Evolutionary conservation across 1,140 invertebrate genomes (phyloP).

Genomic region (Drosophila murphyi): DNA sequence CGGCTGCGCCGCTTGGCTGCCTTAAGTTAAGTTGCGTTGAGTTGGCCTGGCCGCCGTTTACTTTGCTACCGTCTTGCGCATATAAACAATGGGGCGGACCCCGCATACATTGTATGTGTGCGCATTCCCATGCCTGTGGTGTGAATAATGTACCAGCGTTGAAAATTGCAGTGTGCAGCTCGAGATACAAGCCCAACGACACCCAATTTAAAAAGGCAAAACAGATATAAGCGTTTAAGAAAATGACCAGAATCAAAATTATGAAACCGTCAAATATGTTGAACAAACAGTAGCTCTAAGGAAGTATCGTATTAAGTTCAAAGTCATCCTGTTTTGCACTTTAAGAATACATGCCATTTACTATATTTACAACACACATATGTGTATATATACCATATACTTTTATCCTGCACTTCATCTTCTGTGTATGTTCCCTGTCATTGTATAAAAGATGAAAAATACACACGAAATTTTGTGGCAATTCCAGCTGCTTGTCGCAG

Average conservation of each 20-base stretch:
- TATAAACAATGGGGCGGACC: slow-evolving; percentile 46
- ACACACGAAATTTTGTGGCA: slow-evolving; percentile 1
- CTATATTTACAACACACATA: too few species aligned
- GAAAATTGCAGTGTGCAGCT: slow-evolving; percentile 50
- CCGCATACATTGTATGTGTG: slow-evolving; percentile 35
- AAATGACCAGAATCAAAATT: neutral
- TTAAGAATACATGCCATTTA: too few species aligned
- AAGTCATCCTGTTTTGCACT: neutral
- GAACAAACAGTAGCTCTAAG: neutral
- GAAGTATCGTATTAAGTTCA: neutral
- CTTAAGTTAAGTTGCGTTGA: slow-evolving; percentile 12
- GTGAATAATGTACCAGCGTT: slow-evolving; percentile 69
- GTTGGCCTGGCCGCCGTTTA: slow-evolving; percentile 3
- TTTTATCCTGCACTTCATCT: neutral
- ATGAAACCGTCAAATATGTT: slow-evolving; percentile 10
- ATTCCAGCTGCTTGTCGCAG: slow-evolving; percentile 15
- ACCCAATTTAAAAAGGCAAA: slow-evolving; percentile 47
- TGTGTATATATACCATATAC: too few species aligned
- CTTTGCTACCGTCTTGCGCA: slow-evolving; percentile 81
- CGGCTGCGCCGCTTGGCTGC: slow-evolving; percentile 57
- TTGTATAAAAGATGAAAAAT: neutral
- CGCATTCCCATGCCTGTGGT: slow-evolving; percentile 51
- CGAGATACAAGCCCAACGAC: slow-evolving; percentile 16
- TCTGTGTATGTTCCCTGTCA: neutral
- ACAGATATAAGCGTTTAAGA: slow-evolving; percentile 35